Evolutionary conservation across 35 echinoderm and acorn worm genomes (phyloP), one percentile per base, ranked within the genome.

Genomic region (Apostichopus japonicus): DNA sequence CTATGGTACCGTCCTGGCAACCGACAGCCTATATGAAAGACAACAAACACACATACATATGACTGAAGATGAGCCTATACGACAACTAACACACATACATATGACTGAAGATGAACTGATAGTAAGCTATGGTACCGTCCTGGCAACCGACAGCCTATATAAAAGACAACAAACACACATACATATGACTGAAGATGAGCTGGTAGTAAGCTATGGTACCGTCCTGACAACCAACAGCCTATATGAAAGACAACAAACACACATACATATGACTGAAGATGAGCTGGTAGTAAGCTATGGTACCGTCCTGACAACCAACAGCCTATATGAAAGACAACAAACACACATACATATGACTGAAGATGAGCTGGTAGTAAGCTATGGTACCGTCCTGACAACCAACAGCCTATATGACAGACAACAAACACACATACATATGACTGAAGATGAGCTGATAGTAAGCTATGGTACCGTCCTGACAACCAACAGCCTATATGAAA

Each of bases 391-490:
- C 96, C 77, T 98, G 96, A 25, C 96, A 98, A 56, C 96, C 94
- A 61, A 98, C 88, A 79, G 93, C 96, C 96, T 98, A 53, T 9
- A 91, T 11, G 1, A 90, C 86, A 90, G 16, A 70, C 27, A 88
- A 89, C 24, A 8, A 59, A 13, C 57, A 59, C 6, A 59, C 96
- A 90, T 98, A 92, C 0, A 98, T 92, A 10, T 92, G 95, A 62
- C 96, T 98, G 91, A 98, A 98, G 65, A 98, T 91, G 16, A 98
- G 93, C 71, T 98, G 96, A 53, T 98, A 98, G 86, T 95, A 95
- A 10, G 96, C 94, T 82, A 98, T 98, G 15, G 96, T 95, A 14
- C 96, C 96, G 78, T 98, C 96, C 77, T 98, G 96, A 25, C 96
- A 98, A 56, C 96, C 94, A 61, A 98, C 88, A 79, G 93, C 96